Percentiles rank a stretch among this genome's conserved stretches.
Conservation (phyloP, 2,797 vertebrate genomes). For the Nothura maculosa region DNA sequence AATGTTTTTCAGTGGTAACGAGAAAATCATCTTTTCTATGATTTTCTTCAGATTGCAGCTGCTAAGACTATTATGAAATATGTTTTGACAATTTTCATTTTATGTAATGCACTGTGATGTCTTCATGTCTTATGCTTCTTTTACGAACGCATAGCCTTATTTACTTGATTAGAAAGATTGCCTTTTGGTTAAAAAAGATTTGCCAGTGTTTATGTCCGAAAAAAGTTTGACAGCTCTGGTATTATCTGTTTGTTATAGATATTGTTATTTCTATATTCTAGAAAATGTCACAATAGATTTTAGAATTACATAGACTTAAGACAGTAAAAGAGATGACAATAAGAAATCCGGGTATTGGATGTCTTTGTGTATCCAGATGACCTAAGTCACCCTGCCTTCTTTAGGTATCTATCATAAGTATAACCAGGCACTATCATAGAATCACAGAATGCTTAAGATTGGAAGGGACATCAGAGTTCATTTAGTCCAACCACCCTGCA, state of each 20-base stretch:
- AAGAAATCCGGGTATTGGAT: not conserved
- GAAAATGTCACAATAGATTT: slow-evolving; percentile 25
- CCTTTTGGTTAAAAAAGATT: not conserved
- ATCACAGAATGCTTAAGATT: no score
- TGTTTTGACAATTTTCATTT: slow-evolving; percentile 13
- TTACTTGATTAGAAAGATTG: not conserved
- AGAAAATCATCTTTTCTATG: not conserved
- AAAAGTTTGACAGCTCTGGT: not conserved
- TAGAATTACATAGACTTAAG: not conserved
- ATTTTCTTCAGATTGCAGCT: not conserved
- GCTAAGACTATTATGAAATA: not conserved
- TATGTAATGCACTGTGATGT: not conserved
- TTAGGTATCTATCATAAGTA: not conserved
- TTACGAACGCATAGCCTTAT: not conserved
- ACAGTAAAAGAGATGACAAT: not conserved
- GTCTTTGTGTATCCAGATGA: not conserved
- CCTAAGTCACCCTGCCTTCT: not conserved
- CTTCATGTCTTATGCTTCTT: not conserved
- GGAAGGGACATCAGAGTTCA: no score
- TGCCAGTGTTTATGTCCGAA: not conserved
- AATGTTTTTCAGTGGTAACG: slow-evolving; percentile 49
- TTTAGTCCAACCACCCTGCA: no score
- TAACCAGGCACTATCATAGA: not conserved
- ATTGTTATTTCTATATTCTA: not conserved
- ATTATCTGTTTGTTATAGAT: not conserved